phyloP scores from a whole-genome alignment of 1,140 invertebrate genomes.

The Aphelenchoides fujianensis region DNA sequence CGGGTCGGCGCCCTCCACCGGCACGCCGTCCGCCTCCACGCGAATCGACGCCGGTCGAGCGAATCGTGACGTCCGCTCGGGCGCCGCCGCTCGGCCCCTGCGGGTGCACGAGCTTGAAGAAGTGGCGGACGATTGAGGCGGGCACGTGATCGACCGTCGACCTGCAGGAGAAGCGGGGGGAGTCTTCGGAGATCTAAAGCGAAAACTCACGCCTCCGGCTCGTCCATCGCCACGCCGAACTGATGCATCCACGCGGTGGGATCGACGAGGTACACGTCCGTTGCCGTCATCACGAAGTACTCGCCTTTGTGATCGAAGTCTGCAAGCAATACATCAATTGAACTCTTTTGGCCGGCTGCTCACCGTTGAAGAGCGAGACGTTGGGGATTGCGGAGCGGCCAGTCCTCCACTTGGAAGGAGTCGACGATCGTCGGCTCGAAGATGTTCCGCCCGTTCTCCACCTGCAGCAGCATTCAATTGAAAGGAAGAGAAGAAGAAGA shows the following conservation, averaged over 20 bases:
- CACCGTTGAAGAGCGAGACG: background rate
- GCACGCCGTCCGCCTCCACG: background rate
- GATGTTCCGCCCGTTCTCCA: constrained; percentile 10
- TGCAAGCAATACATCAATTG: background rate
- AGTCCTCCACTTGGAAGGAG: constrained; percentile 12
- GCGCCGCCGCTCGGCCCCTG: background rate
- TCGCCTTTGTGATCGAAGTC: background rate
- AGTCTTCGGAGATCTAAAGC: background rate
- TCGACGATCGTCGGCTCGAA: background rate
- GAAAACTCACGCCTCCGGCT: background rate
- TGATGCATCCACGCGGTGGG: background rate
- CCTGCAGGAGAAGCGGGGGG: background rate
- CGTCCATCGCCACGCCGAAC: background rate
- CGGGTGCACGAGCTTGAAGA: constrained; percentile 1
- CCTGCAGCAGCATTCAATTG: background rate
- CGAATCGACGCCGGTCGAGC: background rate
- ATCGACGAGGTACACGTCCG: constrained; percentile 1
- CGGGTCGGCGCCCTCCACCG: background rate
- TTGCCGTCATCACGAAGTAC: constrained; percentile 3
- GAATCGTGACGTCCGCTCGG: background rate
- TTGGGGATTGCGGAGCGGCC: background rate
- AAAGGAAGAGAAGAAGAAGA: background rate
- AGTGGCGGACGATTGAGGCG: constrained; percentile 1
- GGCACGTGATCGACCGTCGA: background rate
- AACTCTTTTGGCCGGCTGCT: background rate